Conservation (phyloP, 2,797 vertebrate species). For the Lateolabrax maculatus region DNA sequence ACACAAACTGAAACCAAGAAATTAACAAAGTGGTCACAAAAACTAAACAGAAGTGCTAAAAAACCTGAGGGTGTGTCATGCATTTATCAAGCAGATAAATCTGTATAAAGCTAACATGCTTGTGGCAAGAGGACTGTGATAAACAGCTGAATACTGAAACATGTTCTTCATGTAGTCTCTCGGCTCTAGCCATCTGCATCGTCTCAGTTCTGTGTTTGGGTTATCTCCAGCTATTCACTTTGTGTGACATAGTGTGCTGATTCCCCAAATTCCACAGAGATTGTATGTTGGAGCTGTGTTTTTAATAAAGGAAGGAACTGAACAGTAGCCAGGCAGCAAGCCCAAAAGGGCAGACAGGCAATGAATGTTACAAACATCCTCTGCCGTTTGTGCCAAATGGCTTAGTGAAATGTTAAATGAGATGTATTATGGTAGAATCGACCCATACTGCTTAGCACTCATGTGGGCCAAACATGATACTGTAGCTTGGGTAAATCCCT, state of each 20-base stretch:
- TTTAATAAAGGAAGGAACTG: slow-evolving; percentile 10
- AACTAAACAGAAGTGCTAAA: not conserved
- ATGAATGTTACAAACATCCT: slow-evolving; percentile 46
- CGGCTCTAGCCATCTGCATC: not conserved
- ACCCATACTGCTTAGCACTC: slow-evolving; percentile 27
- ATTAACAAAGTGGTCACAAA: accelerated
- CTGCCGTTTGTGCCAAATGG: slow-evolving; percentile 28
- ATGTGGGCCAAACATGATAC: slow-evolving; percentile 46
- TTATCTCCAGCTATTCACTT: slow-evolving; percentile 8
- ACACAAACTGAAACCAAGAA: not conserved
- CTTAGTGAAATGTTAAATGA: slow-evolving; percentile 58
- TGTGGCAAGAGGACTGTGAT: not conserved
- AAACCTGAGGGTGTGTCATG: not conserved
- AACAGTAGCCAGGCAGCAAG: slow-evolving; percentile 21
- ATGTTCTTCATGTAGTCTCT: not conserved
- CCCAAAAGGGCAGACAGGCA: slow-evolving; percentile 21
- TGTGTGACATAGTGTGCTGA: slow-evolving; percentile 4
- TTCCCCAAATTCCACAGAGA: slow-evolving; percentile 6
- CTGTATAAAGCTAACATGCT: not conserved
- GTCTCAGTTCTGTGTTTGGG: slow-evolving; percentile 16
- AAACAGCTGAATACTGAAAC: not conserved
- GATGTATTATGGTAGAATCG: slow-evolving; percentile 39
- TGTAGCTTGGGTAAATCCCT: slow-evolving; percentile 37
- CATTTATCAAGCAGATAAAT: slow-evolving; percentile 5
- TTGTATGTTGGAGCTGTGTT: slow-evolving; percentile 16